phyloP scores from a whole-genome alignment of 1,140 invertebrate species.

The Calliphora vicina region DNA sequence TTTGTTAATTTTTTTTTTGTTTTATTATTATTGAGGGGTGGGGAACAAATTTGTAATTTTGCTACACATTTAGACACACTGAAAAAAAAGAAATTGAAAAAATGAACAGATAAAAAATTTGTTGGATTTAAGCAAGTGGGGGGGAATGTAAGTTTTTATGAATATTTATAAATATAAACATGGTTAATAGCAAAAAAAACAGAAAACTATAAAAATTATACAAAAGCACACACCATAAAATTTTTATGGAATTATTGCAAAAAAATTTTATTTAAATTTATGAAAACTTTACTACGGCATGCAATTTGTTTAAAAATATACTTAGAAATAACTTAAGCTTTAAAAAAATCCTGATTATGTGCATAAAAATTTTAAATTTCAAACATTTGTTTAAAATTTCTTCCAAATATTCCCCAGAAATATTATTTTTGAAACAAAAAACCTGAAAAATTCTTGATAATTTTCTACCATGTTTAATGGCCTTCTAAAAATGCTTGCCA shows the following conservation, averaged over 20 bases:
- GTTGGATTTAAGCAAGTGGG: background rate
- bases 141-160: background rate
- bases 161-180: background rate
- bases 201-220: background rate
- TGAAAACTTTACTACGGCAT: background rate
- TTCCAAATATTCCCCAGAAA: no score
- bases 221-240: background rate
- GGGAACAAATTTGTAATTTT: background rate
- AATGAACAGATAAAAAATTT: background rate
- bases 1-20: background rate
- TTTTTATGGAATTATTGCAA: background rate
- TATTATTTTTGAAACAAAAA: no score
- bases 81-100: constrained; percentile 24
- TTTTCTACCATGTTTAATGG: no score
- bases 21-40: background rate
- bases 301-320: background rate
- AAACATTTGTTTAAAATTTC: no score
- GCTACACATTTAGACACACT: constrained; percentile 21
- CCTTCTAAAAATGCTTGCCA: no score
- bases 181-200: background rate
- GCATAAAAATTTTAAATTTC: no score
- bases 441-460: no score
- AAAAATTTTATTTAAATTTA: background rate
- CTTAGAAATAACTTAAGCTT: background rate
- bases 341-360: no score